Base-by-base conservation (phyloP, 1,140 invertebrate species). In the Helicorthomorpha holstii region DNA sequence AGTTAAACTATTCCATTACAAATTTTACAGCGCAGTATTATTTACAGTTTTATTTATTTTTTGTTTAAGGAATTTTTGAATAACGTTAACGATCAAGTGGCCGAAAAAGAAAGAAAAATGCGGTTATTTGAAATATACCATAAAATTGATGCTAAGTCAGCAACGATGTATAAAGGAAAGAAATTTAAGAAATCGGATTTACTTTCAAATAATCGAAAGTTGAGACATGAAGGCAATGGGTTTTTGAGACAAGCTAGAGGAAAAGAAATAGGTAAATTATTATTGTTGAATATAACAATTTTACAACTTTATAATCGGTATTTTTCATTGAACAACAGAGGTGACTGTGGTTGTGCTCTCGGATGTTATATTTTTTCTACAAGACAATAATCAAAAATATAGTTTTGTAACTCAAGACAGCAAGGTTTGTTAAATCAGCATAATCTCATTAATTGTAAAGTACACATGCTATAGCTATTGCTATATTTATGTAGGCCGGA, bases 101-200 rank as follows among this genome's bases (percentile, higher is more conserved):
- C 86, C 2, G 83, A 89, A 54, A 88, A 90, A 63, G 86, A 94
- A 63, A 75, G 85, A 54, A 81, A 91, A 61, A 82, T 88, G 63
- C 69, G 87, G 23, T 85, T 93, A 61, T 63, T 92, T 54, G 90
- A 95, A 66, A 92, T 95, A 56, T 94, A 91, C 66, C 82, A 88
- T 62, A 81, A 81, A 55, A 83, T 95, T 45, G 92, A 97, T 68
- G 81, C 85, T 1, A 92, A 94, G 68, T 92, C 90, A 0, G 86
- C 82, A 59, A 82, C 86, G 1, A 75, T 78, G 19, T 86, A 85
- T 64, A 78, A 82, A 50, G 81, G 80, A 27, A 74, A 76, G 54
- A 92, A 93, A 63, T 94, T 95, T 63, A 93, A 90, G 66, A 93
- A 93, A 66, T 88, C 86, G n/a, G 88, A 95, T 67, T 78, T 97